Base-by-base conservation (phyloP, 2,113 vertebrate species). In the Pelmatolapia mariae region DNA sequence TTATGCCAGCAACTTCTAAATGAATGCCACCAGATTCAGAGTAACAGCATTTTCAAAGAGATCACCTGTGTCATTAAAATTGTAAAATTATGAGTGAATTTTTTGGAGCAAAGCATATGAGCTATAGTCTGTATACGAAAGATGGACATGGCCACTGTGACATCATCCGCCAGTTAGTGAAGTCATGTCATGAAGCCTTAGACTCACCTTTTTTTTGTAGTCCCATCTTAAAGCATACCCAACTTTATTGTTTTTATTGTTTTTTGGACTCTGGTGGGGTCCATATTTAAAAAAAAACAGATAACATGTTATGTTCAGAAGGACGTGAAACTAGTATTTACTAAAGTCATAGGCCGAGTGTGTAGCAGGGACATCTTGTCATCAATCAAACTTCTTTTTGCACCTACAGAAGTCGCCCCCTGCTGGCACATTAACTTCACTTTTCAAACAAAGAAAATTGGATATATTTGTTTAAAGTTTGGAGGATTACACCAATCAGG, bases 191-290 rank as follows among this genome's bases (percentile, higher is more conserved):
- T 43, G 66, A 73, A 43, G 38, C 22, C 38, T 73, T 45, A 26
- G 40, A 43, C 36, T 24, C n/a, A 71, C n/a, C 66, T 71, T 71
- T 19, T 15, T 63, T 63, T 63, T 19, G 59, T 36, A 19, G 59
- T 63, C 0, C 0, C 0, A 43, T 16, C 66, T 24, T 26, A 26
- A 45, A 45, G 8, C 8, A 9, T 73, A 45, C 0, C 38, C 38
- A 6, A 43, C 8, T 71, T 71, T 43, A 71, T 71, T 68, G 36
- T 61, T 61, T 61, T 61, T 33, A 61, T 61, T 33, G 16, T 4
- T 43, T 0, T 22, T 15, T 22, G 12, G 63, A 1, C n/a, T 43
- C 12, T 71, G n/a, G 36, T 43, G 63, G 36, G 19, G 36, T 40
- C n/a, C 36, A 68, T 68, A 22, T 40, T 40, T 7, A 0, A 10